phyloP scores from a whole-genome alignment of 2,113 vertebrate species.

The Brienomyrus brachyistius region DNA sequence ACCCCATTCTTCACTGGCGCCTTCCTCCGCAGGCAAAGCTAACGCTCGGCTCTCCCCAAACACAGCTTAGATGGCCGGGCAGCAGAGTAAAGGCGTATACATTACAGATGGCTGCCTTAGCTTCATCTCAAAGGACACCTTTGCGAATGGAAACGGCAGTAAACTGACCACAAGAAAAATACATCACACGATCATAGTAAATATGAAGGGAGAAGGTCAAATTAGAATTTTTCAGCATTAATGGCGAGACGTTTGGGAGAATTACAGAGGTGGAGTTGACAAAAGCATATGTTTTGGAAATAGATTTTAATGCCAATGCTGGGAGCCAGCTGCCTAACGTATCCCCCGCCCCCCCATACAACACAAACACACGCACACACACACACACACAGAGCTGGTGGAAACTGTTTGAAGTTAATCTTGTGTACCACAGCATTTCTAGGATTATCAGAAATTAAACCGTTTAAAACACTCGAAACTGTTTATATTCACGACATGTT shows the following conservation, averaged over 20 bases:
- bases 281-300: slow-evolving; percentile 23
- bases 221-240: slow-evolving; percentile 18
- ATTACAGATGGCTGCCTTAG: slow-evolving; percentile 40
- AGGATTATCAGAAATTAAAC: background rate
- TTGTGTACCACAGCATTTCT: background rate
- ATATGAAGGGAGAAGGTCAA: slow-evolving; percentile 18
- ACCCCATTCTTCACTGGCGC: slow-evolving; percentile 39
- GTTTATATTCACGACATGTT: background rate
- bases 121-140: slow-evolving; percentile 52
- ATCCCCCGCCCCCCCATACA: background rate
- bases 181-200: slow-evolving; percentile 38
- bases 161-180: slow-evolving; percentile 41
- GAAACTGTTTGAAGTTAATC: slow-evolving; percentile 1
- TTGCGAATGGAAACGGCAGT: slow-evolving; percentile 46
- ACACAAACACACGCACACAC: background rate
- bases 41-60: slow-evolving; percentile 37
- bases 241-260: slow-evolving; percentile 20
- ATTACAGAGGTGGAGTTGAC: slow-evolving; percentile 17
- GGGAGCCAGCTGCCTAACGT: slow-evolving; percentile 9
- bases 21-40: slow-evolving; percentile 35
- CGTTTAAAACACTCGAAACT: background rate
- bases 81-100: slow-evolving; percentile 50
- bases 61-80: slow-evolving; percentile 24
- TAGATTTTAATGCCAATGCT: slow-evolving; percentile 18
- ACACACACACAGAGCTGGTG: background rate